Percentiles rank a stretch among this genome's conserved stretches.
These are phyloP conservation scores for Ochotona curzoniae DNA, from an alignment of 2,113 vertebrate genomes.

Conservation along the genomic window DNA sequence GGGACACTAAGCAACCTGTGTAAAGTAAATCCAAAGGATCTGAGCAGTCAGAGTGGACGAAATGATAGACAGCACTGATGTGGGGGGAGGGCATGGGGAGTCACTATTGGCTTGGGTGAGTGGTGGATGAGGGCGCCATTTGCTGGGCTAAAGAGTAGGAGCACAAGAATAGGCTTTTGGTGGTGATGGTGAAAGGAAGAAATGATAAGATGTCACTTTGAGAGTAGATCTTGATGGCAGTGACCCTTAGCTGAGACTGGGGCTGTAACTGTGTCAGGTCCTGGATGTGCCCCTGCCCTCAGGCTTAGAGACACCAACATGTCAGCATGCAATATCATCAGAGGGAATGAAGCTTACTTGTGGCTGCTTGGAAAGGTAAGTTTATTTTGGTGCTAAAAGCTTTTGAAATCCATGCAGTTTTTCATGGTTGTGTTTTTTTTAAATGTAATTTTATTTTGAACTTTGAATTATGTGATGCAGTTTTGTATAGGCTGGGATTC, in stretches of 20 bases:
- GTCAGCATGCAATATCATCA: background rate
- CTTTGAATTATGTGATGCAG: no score
- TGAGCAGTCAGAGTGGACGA: no score
- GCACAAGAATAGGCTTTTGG: background rate
- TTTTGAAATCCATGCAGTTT: no score
- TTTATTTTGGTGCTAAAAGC: no score
- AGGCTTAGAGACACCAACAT: background rate
- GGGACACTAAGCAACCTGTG: background rate
- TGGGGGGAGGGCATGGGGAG: no score
- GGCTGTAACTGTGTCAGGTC: background rate
- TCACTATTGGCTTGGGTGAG: no score
- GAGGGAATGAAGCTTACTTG: no score
- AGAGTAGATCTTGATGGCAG: background rate
- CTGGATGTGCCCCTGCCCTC: background rate
- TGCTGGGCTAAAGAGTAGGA: background rate
- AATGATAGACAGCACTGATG: no score
- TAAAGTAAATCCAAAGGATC: background rate
- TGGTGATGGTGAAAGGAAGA: background rate
- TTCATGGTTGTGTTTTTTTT: no score
- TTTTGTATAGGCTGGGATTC: no score
- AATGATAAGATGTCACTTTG: background rate
- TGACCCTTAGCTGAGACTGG: background rate
- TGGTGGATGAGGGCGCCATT: background rate
- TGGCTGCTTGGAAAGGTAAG: no score
- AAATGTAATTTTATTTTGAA: no score